These are phyloP conservation scores for Alsophila aescularia DNA, from an alignment of 2,888 invertebrate species.

Conservation along the genomic window DNA sequence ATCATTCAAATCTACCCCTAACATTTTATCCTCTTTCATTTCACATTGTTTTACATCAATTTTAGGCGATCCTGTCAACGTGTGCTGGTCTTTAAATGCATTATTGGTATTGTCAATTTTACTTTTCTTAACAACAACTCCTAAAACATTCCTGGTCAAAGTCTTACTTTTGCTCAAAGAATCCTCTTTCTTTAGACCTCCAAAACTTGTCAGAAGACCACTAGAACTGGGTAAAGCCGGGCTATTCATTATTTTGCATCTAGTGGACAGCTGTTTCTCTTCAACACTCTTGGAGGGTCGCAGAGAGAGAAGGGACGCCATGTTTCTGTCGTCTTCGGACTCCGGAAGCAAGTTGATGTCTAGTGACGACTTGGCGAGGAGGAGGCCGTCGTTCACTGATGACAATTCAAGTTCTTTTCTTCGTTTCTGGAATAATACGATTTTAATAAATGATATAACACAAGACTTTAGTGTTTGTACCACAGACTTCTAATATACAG, in stretches of 20 bases:
- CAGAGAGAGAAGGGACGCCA: slow-evolving; percentile 90
- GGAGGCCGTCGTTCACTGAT: slow-evolving; percentile 87
- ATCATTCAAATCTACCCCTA: background rate
- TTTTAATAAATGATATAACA: too few relatives aligned
- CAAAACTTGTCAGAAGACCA: slow-evolving; percentile 75
- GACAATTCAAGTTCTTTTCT: slow-evolving; percentile 90
- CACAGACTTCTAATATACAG: too few relatives aligned
- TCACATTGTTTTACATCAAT: background rate
- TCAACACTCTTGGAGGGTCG: slow-evolving; percentile 86
- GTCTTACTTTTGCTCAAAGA: slow-evolving; percentile 65
- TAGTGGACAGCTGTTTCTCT: slow-evolving; percentile 80
- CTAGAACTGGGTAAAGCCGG: slow-evolving; percentile 84
- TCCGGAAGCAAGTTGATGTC: slow-evolving; percentile 92
- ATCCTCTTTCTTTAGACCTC: slow-evolving; percentile 84
- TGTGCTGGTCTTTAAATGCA: slow-evolving; percentile 5
- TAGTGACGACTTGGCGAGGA: slow-evolving; percentile 90
- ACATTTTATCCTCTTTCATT: background rate
- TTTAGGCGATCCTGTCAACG: background rate
- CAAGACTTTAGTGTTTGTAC: too few relatives aligned
- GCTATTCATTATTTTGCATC: slow-evolving; percentile 79
- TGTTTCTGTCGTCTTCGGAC: slow-evolving; percentile 89
- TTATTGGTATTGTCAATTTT: slow-evolving; percentile 29
- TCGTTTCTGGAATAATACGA: slow-evolving; percentile 69
- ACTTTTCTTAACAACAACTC: slow-evolving; percentile 66
- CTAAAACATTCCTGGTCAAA: slow-evolving; percentile 67